Base-by-base conservation (phyloP, 1,140 invertebrate genomes). In the Hydropsyche tenuis region DNA sequence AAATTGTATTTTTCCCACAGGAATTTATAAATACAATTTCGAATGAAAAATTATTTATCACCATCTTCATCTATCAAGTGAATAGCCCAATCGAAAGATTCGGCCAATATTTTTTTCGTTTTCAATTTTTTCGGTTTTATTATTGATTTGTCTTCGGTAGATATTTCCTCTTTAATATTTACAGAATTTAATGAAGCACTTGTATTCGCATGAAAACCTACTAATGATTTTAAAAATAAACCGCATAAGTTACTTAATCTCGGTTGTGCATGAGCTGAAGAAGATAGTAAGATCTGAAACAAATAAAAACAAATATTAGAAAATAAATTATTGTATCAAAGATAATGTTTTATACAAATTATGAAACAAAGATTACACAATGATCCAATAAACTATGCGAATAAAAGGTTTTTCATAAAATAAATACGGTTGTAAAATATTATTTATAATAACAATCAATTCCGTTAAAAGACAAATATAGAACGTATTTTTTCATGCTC, bases 241-340 rank as follows among this genome's bases (percentile, higher is more conserved):
- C 82, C 81, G 74, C 82, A 83, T 0, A 86, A 75, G 1, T 82
- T 77, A 70, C 80, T 82, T 7, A 86, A 80, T 27, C 82, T 81
- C 0, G 85, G 84, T 14, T 85, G 75, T 80, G 85, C 85, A 69
- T 86, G 83, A 0, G 84, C 80, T 7, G 84, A 79, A 0, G 80
- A 80, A 6, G 82, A 80, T 27, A 85, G 72, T 25, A 86, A 73
- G 23, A 86, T 81, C 85, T 86, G 80, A 18, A 83, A 83, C 20
- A 78, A 78, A 69, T 63, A 56, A 27, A 73, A 37, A 70, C 20
- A 53, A 14, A 7, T 72, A 48, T 72, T 51, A 69, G 30, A 43
- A 27, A 16, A 60, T 25, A 60, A 22, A 18, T 27, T 5, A 37
- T 37, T 30, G n/a, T 64, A 42, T 37, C 7, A 25, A 16, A 37